Evolutionary conservation across 2,113 vertebrate genomes (phyloP), one percentile per base, ranked within the genome.

Genomic region (Glareola pratincola): DNA sequence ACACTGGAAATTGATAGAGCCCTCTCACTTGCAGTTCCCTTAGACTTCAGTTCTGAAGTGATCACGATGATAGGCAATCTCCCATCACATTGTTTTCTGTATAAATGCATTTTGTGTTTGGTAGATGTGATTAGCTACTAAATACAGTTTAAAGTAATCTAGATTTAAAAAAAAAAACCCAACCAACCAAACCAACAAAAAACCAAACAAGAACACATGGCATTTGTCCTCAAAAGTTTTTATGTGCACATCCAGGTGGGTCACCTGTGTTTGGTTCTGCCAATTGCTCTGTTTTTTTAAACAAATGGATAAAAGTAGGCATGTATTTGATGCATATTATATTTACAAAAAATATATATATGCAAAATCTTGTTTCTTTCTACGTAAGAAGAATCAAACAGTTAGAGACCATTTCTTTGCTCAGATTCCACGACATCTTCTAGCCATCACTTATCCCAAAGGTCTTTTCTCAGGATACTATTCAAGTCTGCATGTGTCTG

Each of bases 131-230:
- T 41, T 84, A 66, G 2, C 27, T 80, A 21, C 7, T 57, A 56
- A 69, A 66, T 48, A 5, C 8, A 48, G 9, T 54, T 73, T 54
- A 57, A 89, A 77, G 22, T 59, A 72, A 76, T 72, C 13, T 8
- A 78, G 48, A 43, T 72, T 9, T 51, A 27, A 64, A 32, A 69
- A 51, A 27, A 64, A 32, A 69, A 51, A 9, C 12, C 5, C 14
- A 48, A 67, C 6, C 18, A 27, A 45, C 26, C 14, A 15, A n/a
- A 27, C 3, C 6, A 78, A 50, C 12, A 64, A n/a, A 48, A 84
- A 27, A 4, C 2, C 4, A 3, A 68, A 57, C 6, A 80, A 14
- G 10, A 85, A 16, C 2, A 2, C 4, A 6, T 41, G 24, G 2
- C 4, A 43, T 74, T 77, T 86, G 27, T 62, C 18, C 20, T 76